A percentile compares a stretch with the other conserved stretches of the same genome.
phyloP scores from a whole-genome alignment of 2,113 vertebrate genomes.

The Anarhynchus alexandrinus region DNA sequence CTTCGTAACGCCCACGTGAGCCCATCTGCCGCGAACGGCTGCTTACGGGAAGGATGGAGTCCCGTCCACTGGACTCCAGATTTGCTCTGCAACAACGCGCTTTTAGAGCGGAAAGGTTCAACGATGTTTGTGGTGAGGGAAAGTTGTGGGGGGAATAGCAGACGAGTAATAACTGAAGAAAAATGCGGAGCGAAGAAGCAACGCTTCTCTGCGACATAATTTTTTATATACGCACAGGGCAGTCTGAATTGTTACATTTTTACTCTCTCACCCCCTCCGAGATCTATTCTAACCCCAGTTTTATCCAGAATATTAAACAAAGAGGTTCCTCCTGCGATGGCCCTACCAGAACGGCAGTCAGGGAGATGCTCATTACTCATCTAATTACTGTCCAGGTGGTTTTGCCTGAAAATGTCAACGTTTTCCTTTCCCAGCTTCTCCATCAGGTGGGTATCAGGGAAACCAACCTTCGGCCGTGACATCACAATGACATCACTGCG shows the following conservation, averaged over 20 bases:
- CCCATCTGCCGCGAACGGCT: background rate
- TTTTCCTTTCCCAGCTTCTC: background rate
- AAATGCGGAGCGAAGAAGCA: background rate
- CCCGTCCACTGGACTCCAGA: background rate
- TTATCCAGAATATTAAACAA: background rate
- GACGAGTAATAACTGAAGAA: fast-evolving
- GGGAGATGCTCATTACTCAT: background rate
- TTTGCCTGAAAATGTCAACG: background rate
- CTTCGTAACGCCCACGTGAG: fast-evolving
- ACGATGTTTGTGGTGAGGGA: background rate
- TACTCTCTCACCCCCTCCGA: background rate
- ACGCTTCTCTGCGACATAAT: background rate
- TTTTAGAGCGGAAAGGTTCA: background rate
- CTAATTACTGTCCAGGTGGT: background rate
- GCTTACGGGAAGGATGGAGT: background rate
- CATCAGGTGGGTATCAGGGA: background rate
- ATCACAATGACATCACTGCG: background rate
- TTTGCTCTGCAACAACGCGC: background rate
- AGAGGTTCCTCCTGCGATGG: background rate
- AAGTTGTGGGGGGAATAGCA: background rate
- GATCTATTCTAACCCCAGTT: background rate
- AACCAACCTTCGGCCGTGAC: background rate
- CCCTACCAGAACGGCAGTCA: background rate
- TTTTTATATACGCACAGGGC: background rate
- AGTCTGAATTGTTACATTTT: background rate